These are phyloP conservation scores for human (Homo sapiens) DNA, from an alignment of 2,113 vertebrate species.

Conservation along the genomic window GRCh38 chr12:59164001-59164500, in stretches of 20 bases:
- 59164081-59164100: neutral
- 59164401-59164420: conserved; percentile 71
- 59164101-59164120: neutral
- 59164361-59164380: conserved; percentile 57
- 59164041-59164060: neutral
- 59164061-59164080: neutral
- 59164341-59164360: conserved; percentile 49
- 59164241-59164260: conserved; percentile 4
- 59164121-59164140: neutral
- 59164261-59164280: neutral
- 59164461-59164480: conserved; percentile 61
- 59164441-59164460: conserved; percentile 73
- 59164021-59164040: neutral
- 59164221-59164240: conserved; percentile 55
- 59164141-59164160: neutral
- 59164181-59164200: conserved; percentile 23
- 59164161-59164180: neutral
- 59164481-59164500: conserved; percentile 59
- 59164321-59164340: conserved; percentile 61
- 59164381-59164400: conserved; percentile 74
- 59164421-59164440: conserved; percentile 55
- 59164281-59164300: conserved; percentile 62
- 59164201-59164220: conserved; percentile 55
- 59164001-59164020: neutral
- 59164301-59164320: conserved; percentile 32